Percentiles rank a stretch among this genome's conserved stretches.
These are phyloP conservation scores for Lutjanus erythropterus DNA, from an alignment of 2,113 vertebrate genomes.

Conservation along the genomic window DNA sequence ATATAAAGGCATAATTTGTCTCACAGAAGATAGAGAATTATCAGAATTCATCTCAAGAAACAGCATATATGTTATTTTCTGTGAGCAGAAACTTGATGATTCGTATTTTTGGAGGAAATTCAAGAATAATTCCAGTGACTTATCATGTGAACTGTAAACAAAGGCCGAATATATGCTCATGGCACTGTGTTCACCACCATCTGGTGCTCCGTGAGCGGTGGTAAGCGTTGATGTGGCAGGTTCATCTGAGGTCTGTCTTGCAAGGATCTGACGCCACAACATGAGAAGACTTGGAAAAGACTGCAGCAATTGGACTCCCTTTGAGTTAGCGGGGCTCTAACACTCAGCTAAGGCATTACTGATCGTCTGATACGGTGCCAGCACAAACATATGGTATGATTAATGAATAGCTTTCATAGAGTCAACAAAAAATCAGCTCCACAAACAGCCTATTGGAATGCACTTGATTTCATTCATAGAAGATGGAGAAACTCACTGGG, in stretches of 20 bases:
- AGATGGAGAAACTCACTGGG: slow-evolving; percentile 88
- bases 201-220: slow-evolving; percentile 55
- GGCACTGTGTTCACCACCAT: slow-evolving; percentile 58
- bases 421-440: slow-evolving; percentile 50
- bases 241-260: slow-evolving; percentile 61
- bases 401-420: slow-evolving; percentile 58
- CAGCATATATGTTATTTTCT: slow-evolving; percentile 7
- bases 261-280: slow-evolving; percentile 47
- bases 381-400: slow-evolving; percentile 64
- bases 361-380: slow-evolving; percentile 48
- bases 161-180: slow-evolving; percentile 56
- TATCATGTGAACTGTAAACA: slow-evolving; percentile 63
- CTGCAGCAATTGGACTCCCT: slow-evolving; percentile 28
- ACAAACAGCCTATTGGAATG: slow-evolving; percentile 19
- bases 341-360: slow-evolving; percentile 22
- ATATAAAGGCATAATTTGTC: slow-evolving; percentile 1
- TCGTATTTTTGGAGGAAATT: slow-evolving; percentile 53
- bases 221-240: slow-evolving; percentile 51
- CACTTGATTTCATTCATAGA: slow-evolving; percentile 30
- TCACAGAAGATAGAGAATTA: background rate
- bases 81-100: background rate
- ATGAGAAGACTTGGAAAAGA: slow-evolving; percentile 55
- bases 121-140: slow-evolving; percentile 60
- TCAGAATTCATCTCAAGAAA: background rate
- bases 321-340: slow-evolving; percentile 46